Evolutionary conservation across 2,797 vertebrate genomes (phyloP).

Genomic region (Antrozous pallidus): DNA sequence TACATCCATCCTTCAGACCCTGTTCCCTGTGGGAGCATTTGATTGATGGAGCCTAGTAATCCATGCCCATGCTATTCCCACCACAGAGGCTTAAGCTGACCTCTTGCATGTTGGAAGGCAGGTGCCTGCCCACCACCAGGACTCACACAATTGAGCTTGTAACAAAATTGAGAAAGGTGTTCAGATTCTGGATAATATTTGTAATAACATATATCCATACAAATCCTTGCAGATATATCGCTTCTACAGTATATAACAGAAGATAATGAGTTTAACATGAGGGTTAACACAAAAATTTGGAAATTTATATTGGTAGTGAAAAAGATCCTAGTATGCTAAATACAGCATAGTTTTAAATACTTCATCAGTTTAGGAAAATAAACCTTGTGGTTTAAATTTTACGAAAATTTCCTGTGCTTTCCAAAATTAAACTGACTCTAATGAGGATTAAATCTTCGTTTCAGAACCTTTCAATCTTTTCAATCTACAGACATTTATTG

Average conservation of each 20-base stretch:
- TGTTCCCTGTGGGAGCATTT: too few species aligned
- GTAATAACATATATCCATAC: not conserved
- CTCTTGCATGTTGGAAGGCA: not conserved
- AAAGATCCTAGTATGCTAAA: not conserved
- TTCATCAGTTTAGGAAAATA: not conserved
- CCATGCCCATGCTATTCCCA: accelerated
- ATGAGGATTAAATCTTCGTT: conserved; percentile 38
- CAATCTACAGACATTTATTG: conserved; percentile 53
- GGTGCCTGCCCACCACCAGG: not conserved
- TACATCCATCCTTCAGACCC: not conserved
- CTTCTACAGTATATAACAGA: not conserved
- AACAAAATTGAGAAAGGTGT: not conserved
- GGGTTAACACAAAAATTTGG: not conserved
- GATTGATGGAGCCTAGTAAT: not conserved
- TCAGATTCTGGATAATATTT: not conserved
- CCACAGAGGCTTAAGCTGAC: not conserved
- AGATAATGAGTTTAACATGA: not conserved
- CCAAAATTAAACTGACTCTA: conserved; percentile 18
- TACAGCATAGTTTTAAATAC: not conserved
- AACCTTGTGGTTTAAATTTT: not conserved
- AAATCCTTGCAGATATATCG: not conserved
- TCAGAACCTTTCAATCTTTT: conserved; percentile 52
- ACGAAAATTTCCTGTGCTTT: not conserved
- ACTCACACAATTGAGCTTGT: accelerated
- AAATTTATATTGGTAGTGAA: not conserved